A percentile compares a stretch with the other conserved stretches of the same genome.
Evolutionary conservation across 2,797 vertebrate genomes (phyloP).

Genomic region (Anas capensis): DNA sequence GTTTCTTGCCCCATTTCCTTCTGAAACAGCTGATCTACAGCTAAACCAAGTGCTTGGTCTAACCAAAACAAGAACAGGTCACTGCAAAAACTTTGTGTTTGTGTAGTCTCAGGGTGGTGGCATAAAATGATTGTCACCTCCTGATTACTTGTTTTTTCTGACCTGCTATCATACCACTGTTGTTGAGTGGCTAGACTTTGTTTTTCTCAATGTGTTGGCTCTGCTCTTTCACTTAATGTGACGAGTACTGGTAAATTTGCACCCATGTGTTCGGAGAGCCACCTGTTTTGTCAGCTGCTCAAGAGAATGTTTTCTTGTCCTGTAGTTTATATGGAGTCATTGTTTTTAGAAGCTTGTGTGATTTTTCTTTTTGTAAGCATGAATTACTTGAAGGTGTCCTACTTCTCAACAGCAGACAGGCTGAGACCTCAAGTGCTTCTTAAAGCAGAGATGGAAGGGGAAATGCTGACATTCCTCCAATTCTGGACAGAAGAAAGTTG

Average conservation of each 20-base stretch:
- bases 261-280: neutral
- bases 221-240: neutral
- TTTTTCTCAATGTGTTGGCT: neutral
- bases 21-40: neutral
- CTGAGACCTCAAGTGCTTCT: neutral
- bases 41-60: neutral
- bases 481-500: neutral
- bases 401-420: neutral
- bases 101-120: neutral
- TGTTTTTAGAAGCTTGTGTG: neutral
- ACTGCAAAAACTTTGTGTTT: neutral
- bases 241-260: neutral
- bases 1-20: neutral
- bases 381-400: neutral
- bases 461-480: neutral
- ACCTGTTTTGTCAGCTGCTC: constrained; percentile 29
- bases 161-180: neutral
- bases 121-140: neutral
- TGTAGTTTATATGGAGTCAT: neutral
- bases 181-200: neutral
- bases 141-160: neutral
- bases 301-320: neutral
- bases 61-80: neutral
- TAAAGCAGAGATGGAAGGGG: neutral
- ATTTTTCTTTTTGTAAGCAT: neutral